A percentile compares a stretch with the other conserved stretches of the same genome.
These are phyloP conservation scores for Centrocercus urophasianus DNA, from an alignment of 2,113 vertebrate species.

Conservation along the genomic window DNA sequence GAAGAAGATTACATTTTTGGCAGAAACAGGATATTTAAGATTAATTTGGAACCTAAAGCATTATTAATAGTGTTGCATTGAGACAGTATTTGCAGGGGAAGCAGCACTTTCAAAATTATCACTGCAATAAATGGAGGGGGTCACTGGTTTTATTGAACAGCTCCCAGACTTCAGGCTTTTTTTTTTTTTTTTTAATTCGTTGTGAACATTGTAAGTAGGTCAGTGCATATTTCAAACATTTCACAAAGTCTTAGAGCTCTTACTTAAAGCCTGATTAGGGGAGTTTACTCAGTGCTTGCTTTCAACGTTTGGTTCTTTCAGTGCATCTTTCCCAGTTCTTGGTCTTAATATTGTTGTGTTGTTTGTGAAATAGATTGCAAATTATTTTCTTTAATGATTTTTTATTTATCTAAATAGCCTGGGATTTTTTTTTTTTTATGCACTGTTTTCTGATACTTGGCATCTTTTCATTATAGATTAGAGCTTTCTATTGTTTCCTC, in stretches of 20 bases:
- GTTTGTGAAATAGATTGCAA: not conserved
- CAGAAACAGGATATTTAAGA: not conserved
- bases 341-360: not conserved
- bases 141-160: not conserved
- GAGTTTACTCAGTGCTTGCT: constrained; percentile 4
- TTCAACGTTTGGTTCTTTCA: not conserved
- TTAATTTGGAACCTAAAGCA: not conserved
- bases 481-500: constrained; percentile 7
- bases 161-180: not conserved
- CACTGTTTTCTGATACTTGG: not conserved
- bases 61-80: not conserved
- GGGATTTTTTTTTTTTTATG: not conserved
- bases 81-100: not conserved
- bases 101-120: not conserved
- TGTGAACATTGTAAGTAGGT: constrained; percentile 51
- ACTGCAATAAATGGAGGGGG: not conserved
- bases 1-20: not conserved
- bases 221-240: constrained; percentile 44
- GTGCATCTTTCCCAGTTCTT: not conserved
- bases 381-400: not conserved
- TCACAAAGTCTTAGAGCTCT: constrained; percentile 11
- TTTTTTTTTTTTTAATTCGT: not conserved
- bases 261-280: constrained; percentile 42
- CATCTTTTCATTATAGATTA: not conserved
- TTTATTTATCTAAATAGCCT: not conserved